Conservation (phyloP, 2,113 vertebrate species). For the Elaphurus davidianus region DNA sequence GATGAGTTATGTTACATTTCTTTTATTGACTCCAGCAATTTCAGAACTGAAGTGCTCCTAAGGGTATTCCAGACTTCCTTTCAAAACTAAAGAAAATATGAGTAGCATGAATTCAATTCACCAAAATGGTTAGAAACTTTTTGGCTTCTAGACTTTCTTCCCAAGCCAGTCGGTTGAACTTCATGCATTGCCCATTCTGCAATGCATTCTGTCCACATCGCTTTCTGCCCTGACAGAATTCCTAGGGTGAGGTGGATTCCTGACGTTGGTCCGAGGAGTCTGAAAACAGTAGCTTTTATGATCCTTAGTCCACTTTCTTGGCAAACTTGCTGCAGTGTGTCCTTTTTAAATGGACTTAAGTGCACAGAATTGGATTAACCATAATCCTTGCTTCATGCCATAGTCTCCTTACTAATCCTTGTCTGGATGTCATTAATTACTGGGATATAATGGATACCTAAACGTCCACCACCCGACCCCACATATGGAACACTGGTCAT, state of each 20-base stretch:
- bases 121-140: neutral
- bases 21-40: slow-evolving; percentile 50
- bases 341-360: neutral
- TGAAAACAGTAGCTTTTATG: neutral
- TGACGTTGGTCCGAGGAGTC: neutral
- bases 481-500: neutral
- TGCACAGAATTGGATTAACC: neutral
- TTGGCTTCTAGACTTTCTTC: neutral
- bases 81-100: slow-evolving; percentile 38
- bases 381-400: neutral
- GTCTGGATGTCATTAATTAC: neutral
- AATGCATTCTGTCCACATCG: neutral
- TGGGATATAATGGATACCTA: neutral
- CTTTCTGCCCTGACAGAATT: neutral
- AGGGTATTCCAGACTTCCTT: slow-evolving; percentile 6
- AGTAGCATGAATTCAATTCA: neutral
- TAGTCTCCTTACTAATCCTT: neutral
- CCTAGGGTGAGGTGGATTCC: neutral
- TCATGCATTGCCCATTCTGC: neutral
- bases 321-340: neutral
- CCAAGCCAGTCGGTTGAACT: neutral
- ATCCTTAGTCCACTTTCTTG: neutral
- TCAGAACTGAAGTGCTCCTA: slow-evolving; percentile 17
- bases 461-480: neutral
- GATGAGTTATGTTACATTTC: slow-evolving; percentile 48